Conservation (phyloP, 1,140 invertebrate genomes). For the Bombus sibiricus region DNA sequence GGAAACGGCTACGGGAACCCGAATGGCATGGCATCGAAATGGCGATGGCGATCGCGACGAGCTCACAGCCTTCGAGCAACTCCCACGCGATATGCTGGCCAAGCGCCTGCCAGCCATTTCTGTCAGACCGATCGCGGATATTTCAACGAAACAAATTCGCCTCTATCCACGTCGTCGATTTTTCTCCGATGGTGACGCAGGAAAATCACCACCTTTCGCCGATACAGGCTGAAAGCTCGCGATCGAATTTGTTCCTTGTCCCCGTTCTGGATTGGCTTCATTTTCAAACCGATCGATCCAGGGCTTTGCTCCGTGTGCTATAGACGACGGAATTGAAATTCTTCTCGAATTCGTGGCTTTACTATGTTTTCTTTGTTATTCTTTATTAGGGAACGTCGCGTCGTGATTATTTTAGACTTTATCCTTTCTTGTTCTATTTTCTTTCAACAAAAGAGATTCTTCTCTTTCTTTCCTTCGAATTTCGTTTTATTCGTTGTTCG, state of each 20-base stretch:
- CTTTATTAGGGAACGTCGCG: not conserved
- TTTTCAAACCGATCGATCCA: not conserved
- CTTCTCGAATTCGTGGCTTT: not conserved
- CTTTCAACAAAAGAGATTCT: not conserved
- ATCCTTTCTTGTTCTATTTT: not conserved
- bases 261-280: not conserved
- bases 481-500: no score
- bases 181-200: constrained; percentile 6
- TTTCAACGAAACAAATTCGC: constrained; percentile 40
- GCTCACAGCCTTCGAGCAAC: not conserved
- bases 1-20: not conserved
- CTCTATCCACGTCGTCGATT: constrained; percentile 41
- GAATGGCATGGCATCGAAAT: constrained; percentile 1
- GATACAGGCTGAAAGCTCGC: not conserved
- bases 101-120: constrained; percentile 11
- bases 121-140: constrained; percentile 11
- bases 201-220: constrained; percentile 4
- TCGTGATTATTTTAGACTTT: not conserved
- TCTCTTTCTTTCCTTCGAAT: not conserved
- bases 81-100: not conserved
- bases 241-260: constrained; percentile 12
- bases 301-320: not conserved
- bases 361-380: no score
- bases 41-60: not conserved
- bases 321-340: not conserved